phyloP scores from a whole-genome alignment of 2,888 invertebrate genomes.

The Drosophila setosimentum region DNA sequence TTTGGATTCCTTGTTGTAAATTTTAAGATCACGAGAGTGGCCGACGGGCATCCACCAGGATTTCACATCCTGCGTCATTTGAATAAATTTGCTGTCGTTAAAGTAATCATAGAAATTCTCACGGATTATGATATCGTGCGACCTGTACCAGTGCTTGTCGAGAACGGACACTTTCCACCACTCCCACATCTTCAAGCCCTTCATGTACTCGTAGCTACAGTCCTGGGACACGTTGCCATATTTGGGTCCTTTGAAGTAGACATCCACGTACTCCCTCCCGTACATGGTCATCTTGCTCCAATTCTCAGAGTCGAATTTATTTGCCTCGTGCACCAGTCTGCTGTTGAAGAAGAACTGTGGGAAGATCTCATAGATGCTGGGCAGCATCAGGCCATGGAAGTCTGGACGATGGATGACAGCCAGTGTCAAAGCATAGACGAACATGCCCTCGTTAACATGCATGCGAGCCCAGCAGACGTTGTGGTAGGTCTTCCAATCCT shows the following conservation, averaged over 20 bases:
- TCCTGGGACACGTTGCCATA: constrained; percentile 50
- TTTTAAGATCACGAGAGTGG: constrained; percentile 86
- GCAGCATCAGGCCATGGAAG: constrained; percentile 88
- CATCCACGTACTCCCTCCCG: constrained; percentile 77
- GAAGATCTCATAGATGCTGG: constrained; percentile 90
- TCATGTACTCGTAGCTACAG: constrained; percentile 72
- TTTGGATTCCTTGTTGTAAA: constrained; percentile 86
- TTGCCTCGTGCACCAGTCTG: constrained; percentile 89
- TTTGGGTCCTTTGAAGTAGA: constrained; percentile 65
- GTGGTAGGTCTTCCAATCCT: constrained; percentile 89
- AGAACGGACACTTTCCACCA: constrained; percentile 83
- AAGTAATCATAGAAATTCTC: constrained; percentile 73
- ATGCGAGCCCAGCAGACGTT: constrained; percentile 89
- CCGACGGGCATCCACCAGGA: constrained; percentile 86
- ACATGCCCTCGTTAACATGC: constrained; percentile 89
- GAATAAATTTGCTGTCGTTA: constrained; percentile 69
- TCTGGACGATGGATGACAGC: constrained; percentile 89
- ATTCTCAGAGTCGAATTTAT: constrained; percentile 86
- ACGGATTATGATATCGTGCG: constrained; percentile 72
- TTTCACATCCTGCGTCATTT: constrained; percentile 69
- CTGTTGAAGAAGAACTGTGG: constrained; percentile 90
- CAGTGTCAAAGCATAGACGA: constrained; percentile 88
- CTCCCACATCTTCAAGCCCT: constrained; percentile 82
- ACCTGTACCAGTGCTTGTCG: constrained; percentile 74
- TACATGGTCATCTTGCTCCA: constrained; percentile 85